These are phyloP conservation scores for Cheumatopsyche charites DNA, from an alignment of 1,140 invertebrate species.

Conservation along the genomic window DNA sequence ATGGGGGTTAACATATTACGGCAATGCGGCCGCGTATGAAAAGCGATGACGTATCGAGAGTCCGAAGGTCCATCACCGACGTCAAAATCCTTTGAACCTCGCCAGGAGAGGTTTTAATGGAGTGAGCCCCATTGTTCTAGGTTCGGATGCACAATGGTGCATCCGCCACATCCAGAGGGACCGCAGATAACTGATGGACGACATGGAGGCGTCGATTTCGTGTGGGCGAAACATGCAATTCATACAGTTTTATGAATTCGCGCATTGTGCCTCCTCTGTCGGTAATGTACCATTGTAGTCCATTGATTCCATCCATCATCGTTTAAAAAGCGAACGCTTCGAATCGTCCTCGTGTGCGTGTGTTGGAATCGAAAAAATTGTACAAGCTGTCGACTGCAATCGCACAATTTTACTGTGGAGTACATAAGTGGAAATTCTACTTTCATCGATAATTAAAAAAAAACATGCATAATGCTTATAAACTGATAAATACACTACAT, in stretches of 20 bases:
- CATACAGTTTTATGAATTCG: background rate
- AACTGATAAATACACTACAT: no score
- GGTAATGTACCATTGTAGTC: no score
- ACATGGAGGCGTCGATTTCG: conserved; percentile 27
- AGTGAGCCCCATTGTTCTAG: conserved; percentile 56
- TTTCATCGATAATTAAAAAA: no score
- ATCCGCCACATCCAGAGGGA: conserved; percentile 52
- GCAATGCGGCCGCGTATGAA: no score
- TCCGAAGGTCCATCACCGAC: conserved; percentile 51
- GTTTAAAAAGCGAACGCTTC: background rate
- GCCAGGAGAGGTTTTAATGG: conserved; percentile 56
- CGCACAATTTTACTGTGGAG: no score
- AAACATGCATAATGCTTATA: no score
- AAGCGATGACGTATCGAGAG: conserved; percentile 50
- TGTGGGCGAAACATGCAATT: background rate
- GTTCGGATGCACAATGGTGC: conserved; percentile 58
- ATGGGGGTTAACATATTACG: no score
- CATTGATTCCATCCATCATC: background rate
- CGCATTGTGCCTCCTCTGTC: no score
- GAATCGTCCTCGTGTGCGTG: background rate
- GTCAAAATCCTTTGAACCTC: conserved; percentile 58
- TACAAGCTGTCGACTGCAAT: no score
- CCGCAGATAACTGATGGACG: conserved; percentile 32
- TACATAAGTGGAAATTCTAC: no score
- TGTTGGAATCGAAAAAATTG: no score